Percentiles rank a stretch among this genome's conserved stretches.
These are phyloP conservation scores for Macaria notata DNA, from an alignment of 2,888 invertebrate species.

Conservation along the genomic window DNA sequence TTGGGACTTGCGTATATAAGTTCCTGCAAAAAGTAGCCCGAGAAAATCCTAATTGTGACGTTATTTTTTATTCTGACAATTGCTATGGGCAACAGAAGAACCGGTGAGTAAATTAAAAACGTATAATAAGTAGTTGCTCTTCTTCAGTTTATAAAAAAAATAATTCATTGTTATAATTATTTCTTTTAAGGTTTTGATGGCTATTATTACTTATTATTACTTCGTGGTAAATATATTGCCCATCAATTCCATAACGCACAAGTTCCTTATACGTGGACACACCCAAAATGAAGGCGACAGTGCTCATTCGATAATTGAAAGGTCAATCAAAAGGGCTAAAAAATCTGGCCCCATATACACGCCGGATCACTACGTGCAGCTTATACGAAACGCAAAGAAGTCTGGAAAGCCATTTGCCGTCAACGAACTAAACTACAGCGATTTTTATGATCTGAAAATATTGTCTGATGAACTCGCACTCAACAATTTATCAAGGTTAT, in stretches of 20 bases:
- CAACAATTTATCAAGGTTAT: constrained; percentile 8
- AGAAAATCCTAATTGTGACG: no score
- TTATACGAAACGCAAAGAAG: constrained; percentile 27
- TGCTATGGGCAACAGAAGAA: no score
- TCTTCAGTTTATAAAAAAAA: no score
- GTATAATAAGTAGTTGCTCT: no score
- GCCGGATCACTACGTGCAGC: constrained; percentile 31
- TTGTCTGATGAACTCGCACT: constrained; percentile 17
- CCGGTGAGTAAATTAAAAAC: no score
- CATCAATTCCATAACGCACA: constrained; percentile 20
- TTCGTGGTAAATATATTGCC: not conserved
- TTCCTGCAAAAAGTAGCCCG: no score
- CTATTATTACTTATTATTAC: not conserved
- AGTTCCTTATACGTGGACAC: constrained; percentile 31
- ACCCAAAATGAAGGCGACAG: constrained; percentile 30
- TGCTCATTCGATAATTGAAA: constrained; percentile 34
- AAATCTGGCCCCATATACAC: constrained; percentile 34
- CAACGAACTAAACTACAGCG: constrained; percentile 25
- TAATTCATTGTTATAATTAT: no score
- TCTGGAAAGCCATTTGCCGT: constrained; percentile 27
- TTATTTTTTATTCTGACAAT: no score
- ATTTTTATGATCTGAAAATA: constrained; percentile 28
- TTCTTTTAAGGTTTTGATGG: no score
- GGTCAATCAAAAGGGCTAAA: constrained; percentile 29
- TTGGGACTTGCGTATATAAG: no score